These are phyloP conservation scores for Sitobion miscanthi DNA, from an alignment of 1,140 invertebrate species.

Conservation along the genomic window DNA sequence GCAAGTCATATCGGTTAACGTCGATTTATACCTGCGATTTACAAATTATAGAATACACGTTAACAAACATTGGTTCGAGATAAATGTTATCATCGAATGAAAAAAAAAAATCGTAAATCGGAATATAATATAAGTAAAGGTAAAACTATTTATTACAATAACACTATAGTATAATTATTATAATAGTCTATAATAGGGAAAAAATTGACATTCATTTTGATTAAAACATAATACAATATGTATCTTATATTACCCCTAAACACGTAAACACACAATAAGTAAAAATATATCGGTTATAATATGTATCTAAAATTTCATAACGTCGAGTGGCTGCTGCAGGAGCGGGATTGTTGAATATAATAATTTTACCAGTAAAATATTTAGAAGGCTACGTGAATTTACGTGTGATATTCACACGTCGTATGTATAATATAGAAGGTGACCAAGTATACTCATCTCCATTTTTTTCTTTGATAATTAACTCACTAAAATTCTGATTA, in stretches of 20 bases:
- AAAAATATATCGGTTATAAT: slow-evolving; percentile 16
- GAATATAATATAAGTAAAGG: background rate
- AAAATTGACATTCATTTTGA: slow-evolving; percentile 34
- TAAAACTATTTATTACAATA: background rate
- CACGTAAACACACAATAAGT: slow-evolving; percentile 1
- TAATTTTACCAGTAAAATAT: background rate
- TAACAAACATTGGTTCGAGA: background rate
- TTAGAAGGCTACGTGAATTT: background rate
- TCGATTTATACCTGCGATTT: background rate
- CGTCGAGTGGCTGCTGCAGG: background rate
- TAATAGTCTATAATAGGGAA: background rate
- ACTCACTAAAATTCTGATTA: background rate
- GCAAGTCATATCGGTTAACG: background rate
- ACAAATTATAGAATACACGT: background rate
- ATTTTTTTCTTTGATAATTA: background rate
- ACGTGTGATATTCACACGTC: background rate
- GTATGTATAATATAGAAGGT: background rate
- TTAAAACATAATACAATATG: background rate
- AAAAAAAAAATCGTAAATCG: background rate
- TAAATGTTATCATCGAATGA: background rate
- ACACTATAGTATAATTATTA: background rate
- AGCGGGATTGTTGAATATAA: background rate
- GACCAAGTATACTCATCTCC: background rate
- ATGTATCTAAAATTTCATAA: background rate
- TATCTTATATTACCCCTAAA: background rate